A percentile compares a stretch with the other conserved stretches of the same genome.
Evolutionary conservation across 2,797 vertebrate genomes (phyloP).

Genomic region (Novumbra hubbsi): DNA sequence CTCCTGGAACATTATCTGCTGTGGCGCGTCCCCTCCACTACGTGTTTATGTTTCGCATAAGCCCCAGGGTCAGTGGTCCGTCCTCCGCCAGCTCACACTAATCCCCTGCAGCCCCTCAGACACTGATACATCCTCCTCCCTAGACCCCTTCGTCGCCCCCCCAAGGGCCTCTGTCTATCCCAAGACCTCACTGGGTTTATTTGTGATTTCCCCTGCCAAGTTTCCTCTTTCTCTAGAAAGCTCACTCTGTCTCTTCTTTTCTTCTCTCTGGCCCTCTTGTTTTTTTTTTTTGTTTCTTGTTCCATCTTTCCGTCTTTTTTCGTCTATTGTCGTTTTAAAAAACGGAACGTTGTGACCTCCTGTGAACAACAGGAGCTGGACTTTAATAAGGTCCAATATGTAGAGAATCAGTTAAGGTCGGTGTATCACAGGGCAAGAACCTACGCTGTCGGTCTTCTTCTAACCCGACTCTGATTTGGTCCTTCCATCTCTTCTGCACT

Average conservation of each 20-base stretch:
- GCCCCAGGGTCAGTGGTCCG: constrained; percentile 83
- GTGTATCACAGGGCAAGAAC: background rate
- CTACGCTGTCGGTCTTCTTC: background rate
- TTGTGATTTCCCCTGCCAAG: constrained; percentile 40
- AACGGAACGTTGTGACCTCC: constrained; percentile 3
- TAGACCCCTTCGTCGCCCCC: constrained; percentile 44
- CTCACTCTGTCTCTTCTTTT: constrained; percentile 32
- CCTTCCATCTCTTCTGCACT: background rate
- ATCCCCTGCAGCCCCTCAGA: constrained; percentile 72
- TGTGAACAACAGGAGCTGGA: constrained; percentile 6
- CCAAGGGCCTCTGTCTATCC: constrained; percentile 11
- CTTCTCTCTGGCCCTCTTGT: constrained; percentile 19
- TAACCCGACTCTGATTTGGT: background rate
- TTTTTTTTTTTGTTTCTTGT: constrained; percentile 13
- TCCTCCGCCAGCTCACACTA: constrained; percentile 70
- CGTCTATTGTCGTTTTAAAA: constrained; percentile 8
- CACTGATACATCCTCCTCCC: constrained; percentile 74
- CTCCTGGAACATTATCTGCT: constrained; percentile 83
- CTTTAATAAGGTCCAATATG: background rate
- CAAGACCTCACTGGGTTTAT: constrained; percentile 26
- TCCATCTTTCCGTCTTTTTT: background rate
- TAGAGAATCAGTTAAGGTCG: background rate
- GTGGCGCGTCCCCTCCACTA: constrained; percentile 62
- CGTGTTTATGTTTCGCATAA: constrained; percentile 90
- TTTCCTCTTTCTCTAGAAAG: constrained; percentile 31